Evolutionary conservation across 2,113 vertebrate genomes (phyloP), one percentile per base, ranked within the genome.

Genomic region (Himantopus leucocephalus): DNA sequence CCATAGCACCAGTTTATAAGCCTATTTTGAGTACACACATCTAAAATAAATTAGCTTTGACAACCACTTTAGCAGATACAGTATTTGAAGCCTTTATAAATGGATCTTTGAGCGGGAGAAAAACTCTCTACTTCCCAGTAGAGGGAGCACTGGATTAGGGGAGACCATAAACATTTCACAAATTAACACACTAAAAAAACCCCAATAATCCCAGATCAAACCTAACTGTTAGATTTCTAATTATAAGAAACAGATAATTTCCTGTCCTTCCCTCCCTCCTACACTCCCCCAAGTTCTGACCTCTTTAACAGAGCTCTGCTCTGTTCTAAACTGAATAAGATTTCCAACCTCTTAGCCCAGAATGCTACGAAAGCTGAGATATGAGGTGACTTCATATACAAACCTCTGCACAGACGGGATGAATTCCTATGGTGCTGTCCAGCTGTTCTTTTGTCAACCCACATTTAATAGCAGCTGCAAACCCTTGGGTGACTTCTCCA

Each of bases 371-470:
- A 82, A 92, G 22, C 60, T 43, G 34, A 47, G 34, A 17, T 45
- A 58, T 4, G 26, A 87, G 32, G 12, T 71, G 48, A 60, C 34
- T 66, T 35, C 24, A 22, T 10, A 60, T 63, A 97, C 98, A 39
- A 82, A 99, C 98, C 98, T 99, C 98, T 34, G 99, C 98, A n/a
- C 98, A 99, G 86, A 98, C 97, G 0, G 98, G 98, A 60, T 98
- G 98, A 94, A 99, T 98, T 43, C 98, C 98, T 21, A 99, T 93
- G 1, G 98, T 99, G 95, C 39, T 92, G 82, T 99, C 98, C 96
- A 99, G 92, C 88, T 98, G 98, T 16, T 91, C 53, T 89, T 99
- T 99, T 72, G 98, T 99, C 50, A 99, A 47, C 9, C 98, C 98
- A 60, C 99, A 99, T 92, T 98, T 99, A 30, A 99, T 98, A 1